These are phyloP conservation scores for Trisateles emortualis DNA, from an alignment of 2,888 invertebrate genomes.

Conservation along the genomic window DNA sequence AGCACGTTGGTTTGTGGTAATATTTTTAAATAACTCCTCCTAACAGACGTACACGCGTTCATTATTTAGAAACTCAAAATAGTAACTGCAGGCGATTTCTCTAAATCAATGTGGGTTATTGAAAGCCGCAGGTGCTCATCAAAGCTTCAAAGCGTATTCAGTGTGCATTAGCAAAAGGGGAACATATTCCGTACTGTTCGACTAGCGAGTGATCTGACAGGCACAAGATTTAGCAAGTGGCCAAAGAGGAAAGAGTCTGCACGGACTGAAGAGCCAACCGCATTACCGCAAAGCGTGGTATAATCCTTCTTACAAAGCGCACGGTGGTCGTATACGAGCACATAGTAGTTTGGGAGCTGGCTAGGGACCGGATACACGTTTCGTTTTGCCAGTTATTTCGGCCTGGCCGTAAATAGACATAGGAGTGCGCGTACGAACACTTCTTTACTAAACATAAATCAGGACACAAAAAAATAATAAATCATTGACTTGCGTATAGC, in stretches of 20 bases:
- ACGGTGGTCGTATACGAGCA: constrained; percentile 51
- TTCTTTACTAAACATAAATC: constrained; percentile 69
- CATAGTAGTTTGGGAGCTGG: constrained; percentile 54
- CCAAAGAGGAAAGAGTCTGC: constrained; percentile 62
- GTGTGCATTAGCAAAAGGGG: constrained; percentile 51
- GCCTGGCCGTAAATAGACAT: constrained; percentile 74
- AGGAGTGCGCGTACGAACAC: constrained; percentile 61
- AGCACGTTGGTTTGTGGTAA: constrained; percentile 16
- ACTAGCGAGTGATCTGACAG: constrained; percentile 59
- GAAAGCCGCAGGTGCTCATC: constrained; percentile 62
- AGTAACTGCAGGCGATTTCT: constrained; percentile 43
- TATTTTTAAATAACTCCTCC: constrained; percentile 27
- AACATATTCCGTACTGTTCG: constrained; percentile 52
- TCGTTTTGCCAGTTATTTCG: constrained; percentile 75
- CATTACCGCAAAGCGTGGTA: constrained; percentile 73
- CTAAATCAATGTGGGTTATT: constrained; percentile 59
- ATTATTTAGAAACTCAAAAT: constrained; percentile 43
- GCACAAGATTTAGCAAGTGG: constrained; percentile 71
- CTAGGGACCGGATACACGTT: constrained; percentile 71
- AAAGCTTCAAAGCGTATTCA: constrained; percentile 59
- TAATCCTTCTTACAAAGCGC: constrained; percentile 70
- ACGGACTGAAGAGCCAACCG: constrained; percentile 57
- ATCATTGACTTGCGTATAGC: constrained; percentile 58
- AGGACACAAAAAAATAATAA: constrained; percentile 65
- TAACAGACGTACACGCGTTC: constrained; percentile 21